Base-by-base conservation (phyloP, 2,113 vertebrate genomes). In the Hippopotamus amphibius region DNA sequence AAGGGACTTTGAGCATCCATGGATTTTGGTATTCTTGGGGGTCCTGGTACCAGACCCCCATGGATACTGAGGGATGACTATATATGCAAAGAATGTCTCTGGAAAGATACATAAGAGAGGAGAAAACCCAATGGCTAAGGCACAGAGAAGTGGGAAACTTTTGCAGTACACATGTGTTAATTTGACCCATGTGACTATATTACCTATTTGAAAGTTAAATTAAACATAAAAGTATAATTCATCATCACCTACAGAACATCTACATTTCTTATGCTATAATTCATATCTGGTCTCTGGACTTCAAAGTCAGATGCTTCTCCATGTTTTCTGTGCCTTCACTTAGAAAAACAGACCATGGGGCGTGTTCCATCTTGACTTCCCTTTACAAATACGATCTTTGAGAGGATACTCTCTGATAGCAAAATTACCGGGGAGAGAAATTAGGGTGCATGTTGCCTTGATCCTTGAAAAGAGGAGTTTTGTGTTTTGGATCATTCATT, bases 201-300 rank as follows among this genome's bases (percentile, higher is more conserved):
- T 41, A 55, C 43, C 15, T 48, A 57, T 30, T 87, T n/a, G 48
- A 72, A 79, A 81, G 46, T 93, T 68, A 77, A 61, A 65, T 92
- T 37, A 22, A 95, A 93, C 71, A 88, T 30, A 21, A 79, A 93
- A 88, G 21, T 57, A 28, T 90, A 50, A 46, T 24, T 63, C 83
- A 81, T 19, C 50, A 30, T 50, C 6, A 16, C 43, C 72, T 95
- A 50, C 26, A 3, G 53, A 77, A 93, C 94, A 61, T 33, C 11
- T 94, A 21, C 9, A 41, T 63, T 68, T 57, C 22, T 90, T 57
- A 19, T 17, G 37, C 28, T 41, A 22, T 11, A 53, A 82, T 46
- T 85, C 11, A 77, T 86, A 76, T 91, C 59, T 89, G 63, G 80
- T 48, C 89, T 87, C 21, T 77, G 65, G 41, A 46, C 59, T 89